A percentile compares a stretch with the other conserved stretches of the same genome.
phyloP scores from a whole-genome alignment of 2,797 vertebrate species.

The Channa striata region DNA sequence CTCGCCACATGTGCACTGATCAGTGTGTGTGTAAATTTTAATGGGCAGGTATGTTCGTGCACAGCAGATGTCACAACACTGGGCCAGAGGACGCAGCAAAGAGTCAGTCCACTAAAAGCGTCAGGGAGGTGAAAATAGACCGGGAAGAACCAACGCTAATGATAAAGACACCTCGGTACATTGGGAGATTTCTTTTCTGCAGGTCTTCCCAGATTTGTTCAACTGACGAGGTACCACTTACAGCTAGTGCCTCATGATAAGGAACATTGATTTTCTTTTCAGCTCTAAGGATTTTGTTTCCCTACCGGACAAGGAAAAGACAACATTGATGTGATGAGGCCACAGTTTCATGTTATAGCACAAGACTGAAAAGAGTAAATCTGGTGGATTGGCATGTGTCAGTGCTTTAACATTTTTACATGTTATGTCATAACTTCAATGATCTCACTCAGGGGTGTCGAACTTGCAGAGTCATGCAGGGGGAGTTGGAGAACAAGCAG shows the following conservation, averaged over 20 bases:
- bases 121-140: constrained; percentile 30
- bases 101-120: constrained; percentile 31
- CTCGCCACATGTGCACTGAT: constrained; percentile 13
- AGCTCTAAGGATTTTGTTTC: constrained; percentile 43
- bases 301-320: constrained; percentile 26
- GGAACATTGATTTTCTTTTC: constrained; percentile 58
- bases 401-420: constrained; percentile 8
- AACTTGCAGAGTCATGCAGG: no score
- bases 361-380: constrained; percentile 1
- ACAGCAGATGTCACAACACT: constrained; percentile 53
- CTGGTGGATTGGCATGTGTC: not conserved
- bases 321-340: constrained; percentile 14
- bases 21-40: constrained; percentile 42
- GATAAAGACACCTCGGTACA: constrained; percentile 48
- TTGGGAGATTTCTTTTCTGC: constrained; percentile 34
- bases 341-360: constrained; percentile 9
- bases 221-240: constrained; percentile 29
- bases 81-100: constrained; percentile 8
- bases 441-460: no score
- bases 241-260: constrained; percentile 50
- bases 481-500: no score
- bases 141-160: constrained; percentile 43
- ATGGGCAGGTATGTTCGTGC: constrained; percentile 52
- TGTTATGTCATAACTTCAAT: no score
- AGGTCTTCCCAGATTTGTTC: constrained; percentile 39